phyloP scores from a whole-genome alignment of 2,113 vertebrate genomes.

The Formicarius rufipectus region DNA sequence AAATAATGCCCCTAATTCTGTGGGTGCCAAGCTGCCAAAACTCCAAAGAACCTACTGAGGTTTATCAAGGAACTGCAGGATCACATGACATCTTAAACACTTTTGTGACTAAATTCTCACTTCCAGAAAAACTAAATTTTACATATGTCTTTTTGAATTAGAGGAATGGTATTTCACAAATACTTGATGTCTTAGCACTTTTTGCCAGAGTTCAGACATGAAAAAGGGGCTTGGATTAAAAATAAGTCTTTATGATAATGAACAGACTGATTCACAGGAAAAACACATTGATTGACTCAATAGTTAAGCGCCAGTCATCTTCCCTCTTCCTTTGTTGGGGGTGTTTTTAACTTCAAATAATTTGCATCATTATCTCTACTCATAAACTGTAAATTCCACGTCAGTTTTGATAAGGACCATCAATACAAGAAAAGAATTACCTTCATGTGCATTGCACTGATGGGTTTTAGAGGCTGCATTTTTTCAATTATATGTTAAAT shows the following conservation, averaged over 20 bases:
- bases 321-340: neutral
- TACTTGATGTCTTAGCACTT: neutral
- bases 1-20: neutral
- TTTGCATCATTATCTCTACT: conserved; percentile 4
- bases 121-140: neutral
- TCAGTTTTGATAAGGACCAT: neutral
- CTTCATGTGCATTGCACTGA: conserved; percentile 3
- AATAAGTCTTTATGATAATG: conserved; percentile 3
- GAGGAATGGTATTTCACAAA: neutral
- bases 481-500: conserved; percentile 5
- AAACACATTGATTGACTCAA: conserved; percentile 13
- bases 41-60: neutral
- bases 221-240: conserved; percentile 1
- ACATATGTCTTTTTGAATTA: conserved; percentile 3
- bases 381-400: conserved; percentile 17
- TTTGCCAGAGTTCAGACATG: neutral
- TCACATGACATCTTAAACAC: neutral
- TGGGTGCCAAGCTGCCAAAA: neutral
- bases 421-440: conserved; percentile 17
- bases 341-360: conserved; percentile 12
- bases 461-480: neutral
- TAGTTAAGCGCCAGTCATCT: conserved; percentile 12
- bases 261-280: conserved; percentile 10
- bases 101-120: neutral
- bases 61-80: neutral